Percentiles rank a stretch among this genome's conserved stretches.
phyloP scores from a whole-genome alignment of 2,888 invertebrate genomes.

The Mallateleia sp. region DNA sequence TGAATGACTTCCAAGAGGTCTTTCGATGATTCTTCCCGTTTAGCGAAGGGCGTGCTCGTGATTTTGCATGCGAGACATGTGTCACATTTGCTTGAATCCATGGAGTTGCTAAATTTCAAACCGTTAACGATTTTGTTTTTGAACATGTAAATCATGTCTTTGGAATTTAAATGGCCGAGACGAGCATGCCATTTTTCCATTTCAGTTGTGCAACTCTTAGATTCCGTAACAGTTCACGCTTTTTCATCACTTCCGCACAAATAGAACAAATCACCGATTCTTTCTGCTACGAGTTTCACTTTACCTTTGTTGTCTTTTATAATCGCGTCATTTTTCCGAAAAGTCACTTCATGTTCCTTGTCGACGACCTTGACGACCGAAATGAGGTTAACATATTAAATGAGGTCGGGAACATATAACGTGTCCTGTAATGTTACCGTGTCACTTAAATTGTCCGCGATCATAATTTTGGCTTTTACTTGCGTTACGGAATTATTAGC shows the following conservation, averaged over 20 bases:
- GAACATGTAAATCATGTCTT: constrained; percentile 36
- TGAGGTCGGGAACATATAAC: constrained; percentile 72
- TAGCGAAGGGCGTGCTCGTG: constrained; percentile 37
- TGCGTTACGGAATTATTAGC: too few species aligned
- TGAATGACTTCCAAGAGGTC: constrained; percentile 26
- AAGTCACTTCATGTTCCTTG: constrained; percentile 41
- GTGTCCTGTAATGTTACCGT: too few species aligned
- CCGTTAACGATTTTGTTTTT: background rate
- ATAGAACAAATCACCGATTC: constrained; percentile 72
- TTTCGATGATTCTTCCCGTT: constrained; percentile 2
- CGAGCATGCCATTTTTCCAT: constrained; percentile 67
- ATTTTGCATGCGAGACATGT: constrained; percentile 37
- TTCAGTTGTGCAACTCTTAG: background rate
- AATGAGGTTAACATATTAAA: constrained; percentile 75
- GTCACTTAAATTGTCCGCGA: too few species aligned
- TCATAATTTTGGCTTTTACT: too few species aligned
- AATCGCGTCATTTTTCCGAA: constrained; percentile 54
- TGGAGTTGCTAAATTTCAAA: background rate
- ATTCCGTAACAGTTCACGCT: background rate
- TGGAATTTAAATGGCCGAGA: constrained; percentile 65
- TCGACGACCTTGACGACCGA: constrained; percentile 77
- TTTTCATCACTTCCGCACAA: constrained; percentile 1
- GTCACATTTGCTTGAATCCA: background rate
- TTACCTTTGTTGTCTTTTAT: constrained; percentile 46
- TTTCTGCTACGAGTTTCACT: constrained; percentile 45